Evolutionary conservation across 1,140 invertebrate species (phyloP), one percentile per base, ranked within the genome.

Genomic region (Stegodyphus dumicola): DNA sequence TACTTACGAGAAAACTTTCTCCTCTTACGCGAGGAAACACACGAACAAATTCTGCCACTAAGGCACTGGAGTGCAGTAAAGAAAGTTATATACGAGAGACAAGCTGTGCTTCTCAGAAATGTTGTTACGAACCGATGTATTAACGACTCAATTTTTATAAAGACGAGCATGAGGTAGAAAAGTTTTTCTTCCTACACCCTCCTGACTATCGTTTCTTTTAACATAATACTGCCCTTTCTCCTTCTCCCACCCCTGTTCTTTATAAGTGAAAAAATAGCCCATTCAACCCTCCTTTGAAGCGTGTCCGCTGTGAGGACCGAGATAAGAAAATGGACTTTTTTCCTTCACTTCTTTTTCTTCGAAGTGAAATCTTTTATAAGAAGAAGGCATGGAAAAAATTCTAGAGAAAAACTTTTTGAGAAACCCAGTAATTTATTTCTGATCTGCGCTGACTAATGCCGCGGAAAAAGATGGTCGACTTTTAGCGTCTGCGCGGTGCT

Each of bases 391-490:
- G 49, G 56, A 75, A 6, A 33, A 77, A 64, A 64, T 17, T 18
- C 11, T n/a, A 53, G n/a, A 15, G 52, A 15, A 15, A n/a, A 15
- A 75, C 52, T 75, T 75, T 71, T 71, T 71, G 9, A 3, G 2
- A 33, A 69, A 33, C 66, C 33, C 65, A 77, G 75, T 77, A 77
- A 77, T 77, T 77, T 77, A 77, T 77, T 77, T 77, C 65, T 77
- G 75, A 77, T 77, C 75, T 65, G 75, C 75, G 13, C 17, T 77
- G 75, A 66, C 75, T 77, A 77, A 77, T 77, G 75, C 75, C 33
- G 75, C 75, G 75, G 75, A 77, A 77, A 77, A 53, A 66, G 56
- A 77, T 77, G 64, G 75, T 49, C 49, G 56, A 66, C 75, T 15
- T 77, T 77, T 33, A 49, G 18, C 49, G 56, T 15, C 9, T 60